phyloP scores from a whole-genome alignment of 2,797 vertebrate genomes.

The Alauda arvensis region DNA sequence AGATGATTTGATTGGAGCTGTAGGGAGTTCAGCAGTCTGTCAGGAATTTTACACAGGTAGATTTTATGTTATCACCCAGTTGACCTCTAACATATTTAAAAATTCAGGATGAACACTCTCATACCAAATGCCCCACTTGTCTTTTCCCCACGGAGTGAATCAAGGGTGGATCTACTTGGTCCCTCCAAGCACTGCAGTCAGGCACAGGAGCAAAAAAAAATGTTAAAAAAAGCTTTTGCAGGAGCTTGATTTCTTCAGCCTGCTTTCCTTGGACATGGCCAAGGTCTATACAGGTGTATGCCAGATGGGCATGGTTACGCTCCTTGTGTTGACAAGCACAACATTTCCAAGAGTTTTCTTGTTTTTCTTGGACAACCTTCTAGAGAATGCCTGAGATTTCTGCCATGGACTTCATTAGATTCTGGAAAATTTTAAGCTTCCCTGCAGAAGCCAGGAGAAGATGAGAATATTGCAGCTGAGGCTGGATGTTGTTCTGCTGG shows the following conservation, averaged over 20 bases:
- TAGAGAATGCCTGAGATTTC: conserved; percentile 32
- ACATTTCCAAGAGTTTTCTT: conserved; percentile 27
- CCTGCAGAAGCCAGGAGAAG: conserved; percentile 27
- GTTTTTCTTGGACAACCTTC: conserved; percentile 41
- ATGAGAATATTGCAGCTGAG: conserved; percentile 29
- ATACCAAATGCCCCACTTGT: not conserved
- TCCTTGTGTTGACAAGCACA: conserved; percentile 29
- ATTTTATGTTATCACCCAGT: not conserved
- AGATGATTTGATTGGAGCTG: not conserved
- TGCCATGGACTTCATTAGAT: conserved; percentile 38
- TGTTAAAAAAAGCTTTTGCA: not conserved
- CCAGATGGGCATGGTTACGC: conserved; percentile 46
- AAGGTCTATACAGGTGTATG: conserved; percentile 54
- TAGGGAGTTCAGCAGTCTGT: not conserved
- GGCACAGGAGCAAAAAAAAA: not conserved
- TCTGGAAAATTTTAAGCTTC: conserved; percentile 40
- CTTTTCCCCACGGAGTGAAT: not conserved
- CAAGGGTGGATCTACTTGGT: not conserved
- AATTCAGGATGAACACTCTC: not conserved
- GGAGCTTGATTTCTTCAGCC: not conserved
- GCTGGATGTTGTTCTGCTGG: conserved; percentile 1
- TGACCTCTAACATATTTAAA: not conserved
- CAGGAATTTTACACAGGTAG: not conserved
- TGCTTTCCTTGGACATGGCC: conserved; percentile 29
- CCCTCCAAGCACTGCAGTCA: not conserved